Base-by-base conservation (phyloP, 2,888 invertebrate genomes). In the Aphidius colemani region DNA sequence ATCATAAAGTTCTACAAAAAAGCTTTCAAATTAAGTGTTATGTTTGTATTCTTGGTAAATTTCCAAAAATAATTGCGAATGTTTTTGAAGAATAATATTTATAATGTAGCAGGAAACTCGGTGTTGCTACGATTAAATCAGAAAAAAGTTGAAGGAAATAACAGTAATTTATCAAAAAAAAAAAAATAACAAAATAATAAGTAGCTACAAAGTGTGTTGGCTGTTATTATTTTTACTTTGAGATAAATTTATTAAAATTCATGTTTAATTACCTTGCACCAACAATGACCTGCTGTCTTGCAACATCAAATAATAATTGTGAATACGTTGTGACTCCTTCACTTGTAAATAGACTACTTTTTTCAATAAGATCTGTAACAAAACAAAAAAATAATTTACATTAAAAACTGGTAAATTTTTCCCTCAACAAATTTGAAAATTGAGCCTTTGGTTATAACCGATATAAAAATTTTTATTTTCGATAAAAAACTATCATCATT, bases 231-330 rank as follows among this genome's bases (percentile, higher is more conserved):
- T 30, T 30, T 30, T 56, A 39, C 13, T 18, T 18, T 18, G 13
- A 53, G 39, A 7, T 45, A 6, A 11, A 48, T 64, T 53, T 43
- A 5, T 30, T 30, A 30, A 18, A 18, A 18, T 18, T 18, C 13
- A 48, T 55, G n/a, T 11, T 59, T n/a, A 84, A 88, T 87, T 85
- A 95, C 94, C 93, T 90, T 73, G 95, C 94, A 71, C 95, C 95
- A 73, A 95, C 93, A 76, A 96, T 88, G 74, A 96, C 87, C 84
- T 95, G 95, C 83, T 92, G 91, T 78, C 94, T 88, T 71, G 91
- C 89, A 65, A 93, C 90, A 84, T 96, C 95, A 82, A 95, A 93
- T 64, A 94, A 85, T 78, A 95, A 85, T 85, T 93, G 91, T 59
- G 93, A 91, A 84, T 90, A 95, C 71, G 90, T 88, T 68, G 88